phyloP scores from a whole-genome alignment of 1,140 invertebrate genomes.

The Parapsyche elsis region DNA sequence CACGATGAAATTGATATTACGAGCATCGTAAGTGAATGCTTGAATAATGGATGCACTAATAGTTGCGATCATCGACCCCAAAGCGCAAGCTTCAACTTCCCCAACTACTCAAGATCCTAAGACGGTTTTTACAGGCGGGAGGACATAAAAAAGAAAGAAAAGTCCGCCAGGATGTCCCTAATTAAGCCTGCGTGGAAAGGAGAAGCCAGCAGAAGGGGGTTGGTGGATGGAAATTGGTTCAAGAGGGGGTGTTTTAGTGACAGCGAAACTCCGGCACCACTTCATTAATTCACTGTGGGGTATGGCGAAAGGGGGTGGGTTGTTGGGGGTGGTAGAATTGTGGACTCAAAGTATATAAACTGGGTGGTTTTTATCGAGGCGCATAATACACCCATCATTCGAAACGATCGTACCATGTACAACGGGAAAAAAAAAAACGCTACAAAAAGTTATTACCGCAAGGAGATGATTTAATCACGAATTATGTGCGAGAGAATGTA shows the following conservation, averaged over 20 bases:
- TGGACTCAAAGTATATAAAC: too few relatives aligned
- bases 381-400: conserved; percentile 24
- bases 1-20: too few relatives aligned
- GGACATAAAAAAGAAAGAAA: not conserved
- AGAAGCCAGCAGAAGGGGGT: not conserved
- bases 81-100: too few relatives aligned
- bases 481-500: not conserved
- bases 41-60: too few relatives aligned
- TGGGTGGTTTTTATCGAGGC: not conserved
- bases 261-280: conserved; percentile 12
- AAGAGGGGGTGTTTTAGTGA: conserved; percentile 27
- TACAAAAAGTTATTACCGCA: not conserved
- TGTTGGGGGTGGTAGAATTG: not conserved
- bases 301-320: not conserved
- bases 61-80: too few relatives aligned
- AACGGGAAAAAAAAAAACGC: not conserved
- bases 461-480: conserved; percentile 6
- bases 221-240: conserved; percentile 18
- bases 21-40: too few relatives aligned
- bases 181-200: not conserved
- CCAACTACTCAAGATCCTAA: not conserved
- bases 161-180: conserved; percentile 20
- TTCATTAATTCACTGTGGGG: conserved; percentile 23
- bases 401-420: conserved; percentile 2
- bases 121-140: conserved; percentile 3